Percentiles rank a stretch among this genome's conserved stretches.
phyloP scores from a whole-genome alignment of 2,797 vertebrate species.

The Rhynchotus rufescens region DNA sequence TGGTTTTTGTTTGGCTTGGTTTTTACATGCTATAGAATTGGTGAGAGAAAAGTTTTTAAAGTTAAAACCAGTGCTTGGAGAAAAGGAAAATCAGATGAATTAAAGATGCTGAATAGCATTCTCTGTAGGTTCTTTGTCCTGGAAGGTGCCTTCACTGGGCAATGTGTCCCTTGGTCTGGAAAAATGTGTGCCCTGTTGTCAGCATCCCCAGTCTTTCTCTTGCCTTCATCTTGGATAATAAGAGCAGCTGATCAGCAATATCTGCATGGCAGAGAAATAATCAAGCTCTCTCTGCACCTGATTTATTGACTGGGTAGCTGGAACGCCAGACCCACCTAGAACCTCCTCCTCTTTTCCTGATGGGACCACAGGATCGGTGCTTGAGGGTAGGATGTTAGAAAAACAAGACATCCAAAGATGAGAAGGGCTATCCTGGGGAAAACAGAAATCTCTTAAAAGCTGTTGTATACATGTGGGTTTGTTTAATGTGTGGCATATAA shows the following conservation, averaged over 20 bases:
- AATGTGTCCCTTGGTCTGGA: neutral
- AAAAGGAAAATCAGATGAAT: neutral
- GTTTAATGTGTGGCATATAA: constrained; percentile 63
- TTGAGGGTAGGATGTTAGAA: neutral
- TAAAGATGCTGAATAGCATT: neutral
- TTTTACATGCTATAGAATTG: neutral
- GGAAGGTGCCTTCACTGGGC: neutral
- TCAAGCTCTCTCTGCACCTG: neutral
- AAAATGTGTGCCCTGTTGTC: neutral
- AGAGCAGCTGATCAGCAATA: constrained; percentile 33
- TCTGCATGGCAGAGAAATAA: constrained; percentile 33
- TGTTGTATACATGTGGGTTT: constrained; percentile 40
- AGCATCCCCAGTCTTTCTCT: neutral
- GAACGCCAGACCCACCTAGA: neutral
- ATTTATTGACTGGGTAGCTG: neutral
- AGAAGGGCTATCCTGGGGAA: neutral
- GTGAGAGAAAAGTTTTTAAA: neutral
- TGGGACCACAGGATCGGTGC: neutral
- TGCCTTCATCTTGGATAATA: neutral
- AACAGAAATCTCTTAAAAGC: constrained; percentile 34
- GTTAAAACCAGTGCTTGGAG: neutral
- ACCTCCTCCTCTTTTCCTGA: neutral
- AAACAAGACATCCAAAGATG: neutral
- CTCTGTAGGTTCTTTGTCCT: neutral
- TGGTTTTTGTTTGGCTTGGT: neutral